These are phyloP conservation scores for Gonocerus acuteangulatus DNA, from an alignment of 2,888 invertebrate species.

Conservation along the genomic window DNA sequence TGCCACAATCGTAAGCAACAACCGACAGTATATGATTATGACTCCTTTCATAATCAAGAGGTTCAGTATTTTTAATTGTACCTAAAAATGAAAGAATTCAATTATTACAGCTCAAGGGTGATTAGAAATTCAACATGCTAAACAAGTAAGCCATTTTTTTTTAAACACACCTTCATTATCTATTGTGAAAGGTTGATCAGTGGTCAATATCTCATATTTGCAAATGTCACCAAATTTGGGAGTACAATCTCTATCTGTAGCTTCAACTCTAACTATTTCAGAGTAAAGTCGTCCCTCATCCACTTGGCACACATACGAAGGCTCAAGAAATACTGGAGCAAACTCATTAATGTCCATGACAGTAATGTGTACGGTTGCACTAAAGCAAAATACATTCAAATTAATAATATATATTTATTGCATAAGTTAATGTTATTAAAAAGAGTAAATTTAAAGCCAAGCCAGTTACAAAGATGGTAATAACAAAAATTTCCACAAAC, in stretches of 20 bases:
- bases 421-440: no score
- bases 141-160: neutral
- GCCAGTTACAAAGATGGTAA: no score
- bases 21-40: conserved; percentile 95
- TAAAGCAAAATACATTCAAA: conserved; percentile 42
- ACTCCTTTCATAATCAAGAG: conserved; percentile 82
- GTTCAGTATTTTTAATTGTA: conserved; percentile 87
- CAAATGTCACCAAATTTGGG: conserved; percentile 91
- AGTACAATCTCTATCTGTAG: conserved; percentile 91
- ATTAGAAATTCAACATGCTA: neutral
- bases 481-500: no score
- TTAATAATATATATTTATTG: no score
- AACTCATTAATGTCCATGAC: conserved; percentile 95
- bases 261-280: conserved; percentile 84
- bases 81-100: conserved; percentile 45
- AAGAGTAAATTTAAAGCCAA: no score
- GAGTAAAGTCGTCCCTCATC: conserved; percentile 87
- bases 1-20: conserved; percentile 95
- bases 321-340: conserved; percentile 82
- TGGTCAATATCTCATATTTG: conserved; percentile 91
- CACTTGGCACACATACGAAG: conserved; percentile 80
- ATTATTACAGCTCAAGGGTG: neutral
- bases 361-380: conserved; percentile 86
- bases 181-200: conserved; percentile 83
- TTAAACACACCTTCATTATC: conserved; percentile 73